A percentile compares a stretch with the other conserved stretches of the same genome.
These are phyloP conservation scores for Larimichthys polyactis DNA, from an alignment of 2,113 vertebrate species.

Conservation along the genomic window DNA sequence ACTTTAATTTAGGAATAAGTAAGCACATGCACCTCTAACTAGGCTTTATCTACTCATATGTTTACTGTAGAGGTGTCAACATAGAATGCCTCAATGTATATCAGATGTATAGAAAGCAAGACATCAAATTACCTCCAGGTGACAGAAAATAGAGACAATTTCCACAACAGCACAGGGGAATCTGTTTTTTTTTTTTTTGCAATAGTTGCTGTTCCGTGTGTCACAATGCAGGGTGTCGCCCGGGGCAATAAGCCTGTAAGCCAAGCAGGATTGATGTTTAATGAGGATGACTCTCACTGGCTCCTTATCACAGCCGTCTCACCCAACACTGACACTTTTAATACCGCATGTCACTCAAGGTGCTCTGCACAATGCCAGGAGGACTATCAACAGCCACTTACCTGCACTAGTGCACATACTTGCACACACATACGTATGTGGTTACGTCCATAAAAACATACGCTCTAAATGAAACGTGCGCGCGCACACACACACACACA, in stretches of 20 bases:
- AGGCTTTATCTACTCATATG: constrained; percentile 43
- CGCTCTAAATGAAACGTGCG: background rate
- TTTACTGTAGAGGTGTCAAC: constrained; percentile 29
- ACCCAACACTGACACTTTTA: constrained; percentile 74
- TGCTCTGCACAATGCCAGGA: constrained; percentile 41
- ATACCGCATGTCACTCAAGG: constrained; percentile 71
- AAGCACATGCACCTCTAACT: constrained; percentile 43
- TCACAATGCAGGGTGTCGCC: constrained; percentile 65
- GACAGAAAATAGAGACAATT: constrained; percentile 37
- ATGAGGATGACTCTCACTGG: constrained; percentile 75
- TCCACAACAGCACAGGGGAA: background rate
- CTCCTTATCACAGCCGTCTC: constrained; percentile 73
- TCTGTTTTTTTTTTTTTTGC: constrained; percentile 21
- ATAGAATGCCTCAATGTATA: constrained; percentile 9
- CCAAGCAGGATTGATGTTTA: constrained; percentile 73
- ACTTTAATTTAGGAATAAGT: constrained; percentile 58
- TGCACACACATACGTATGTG: constrained; percentile 2
- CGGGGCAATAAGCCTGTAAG: constrained; percentile 65
- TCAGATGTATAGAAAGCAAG: constrained; percentile 21
- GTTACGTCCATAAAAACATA: background rate
- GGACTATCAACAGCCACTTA: constrained; percentile 66
- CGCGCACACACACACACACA: too few relatives aligned
- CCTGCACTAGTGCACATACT: constrained; percentile 42
- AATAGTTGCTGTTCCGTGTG: constrained; percentile 48
- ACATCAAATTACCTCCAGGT: constrained; percentile 23